These are phyloP conservation scores for Thyatira batis DNA, from an alignment of 2,888 invertebrate genomes.

Conservation along the genomic window DNA sequence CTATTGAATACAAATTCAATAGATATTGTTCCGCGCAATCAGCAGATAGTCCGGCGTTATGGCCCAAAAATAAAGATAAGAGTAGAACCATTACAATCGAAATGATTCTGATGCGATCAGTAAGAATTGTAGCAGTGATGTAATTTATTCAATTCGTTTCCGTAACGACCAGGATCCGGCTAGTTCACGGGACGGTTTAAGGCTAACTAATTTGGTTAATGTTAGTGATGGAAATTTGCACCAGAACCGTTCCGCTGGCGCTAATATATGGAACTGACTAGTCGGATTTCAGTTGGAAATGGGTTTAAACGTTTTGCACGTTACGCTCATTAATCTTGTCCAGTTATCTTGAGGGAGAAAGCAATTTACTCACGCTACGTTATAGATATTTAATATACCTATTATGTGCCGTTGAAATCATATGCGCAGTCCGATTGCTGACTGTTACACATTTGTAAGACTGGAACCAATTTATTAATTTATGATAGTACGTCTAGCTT, in stretches of 20 bases:
- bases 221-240: constrained; percentile 79
- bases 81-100: constrained; percentile 15
- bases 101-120: constrained; percentile 29
- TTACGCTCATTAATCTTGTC: constrained; percentile 80
- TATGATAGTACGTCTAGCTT: neutral
- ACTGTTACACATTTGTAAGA: neutral
- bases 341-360: constrained; percentile 73
- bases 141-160: constrained; percentile 63
- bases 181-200: constrained; percentile 61
- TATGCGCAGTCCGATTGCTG: neutral
- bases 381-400: constrained; percentile 40
- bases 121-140: constrained; percentile 36
- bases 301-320: constrained; percentile 82
- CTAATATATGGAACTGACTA: constrained; percentile 82
- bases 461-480: neutral
- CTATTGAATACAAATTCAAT: too few species aligned
- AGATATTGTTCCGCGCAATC: too few species aligned
- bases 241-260: constrained; percentile 72
- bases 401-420: constrained; percentile 8
- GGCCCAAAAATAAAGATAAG: neutral
- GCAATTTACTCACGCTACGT: constrained; percentile 47
- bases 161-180: constrained; percentile 57
- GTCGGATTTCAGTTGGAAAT: constrained; percentile 79
- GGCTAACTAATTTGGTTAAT: constrained; percentile 80
- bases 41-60: too few species aligned